phyloP scores from a whole-genome alignment of 2,797 vertebrate species.

The Lacerta viridis region DNA sequence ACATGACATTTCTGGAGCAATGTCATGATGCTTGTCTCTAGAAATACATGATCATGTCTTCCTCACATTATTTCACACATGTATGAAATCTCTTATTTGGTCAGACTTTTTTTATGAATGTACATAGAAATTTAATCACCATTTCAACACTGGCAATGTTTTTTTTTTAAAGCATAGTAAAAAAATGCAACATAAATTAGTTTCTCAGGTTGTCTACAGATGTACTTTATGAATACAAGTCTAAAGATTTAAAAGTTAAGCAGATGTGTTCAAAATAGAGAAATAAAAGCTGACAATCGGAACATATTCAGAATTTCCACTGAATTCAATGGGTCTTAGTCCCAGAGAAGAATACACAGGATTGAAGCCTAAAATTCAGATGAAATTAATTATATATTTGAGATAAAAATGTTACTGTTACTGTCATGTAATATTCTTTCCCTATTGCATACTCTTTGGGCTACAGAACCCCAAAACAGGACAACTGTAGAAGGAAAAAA shows the following conservation, averaged over 20 bases:
- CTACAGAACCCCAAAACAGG: conserved; percentile 26
- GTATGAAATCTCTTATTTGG: conserved; percentile 60
- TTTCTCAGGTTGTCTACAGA: conserved; percentile 55
- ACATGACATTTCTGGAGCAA: conserved; percentile 27
- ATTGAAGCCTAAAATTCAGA: conserved; percentile 27
- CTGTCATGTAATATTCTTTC: conserved; percentile 30
- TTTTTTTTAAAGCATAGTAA: conserved; percentile 23
- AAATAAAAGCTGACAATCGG: conserved; percentile 48
- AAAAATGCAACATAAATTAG: conserved; percentile 38
- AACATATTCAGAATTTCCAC: not conserved
- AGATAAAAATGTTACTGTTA: conserved; percentile 18
- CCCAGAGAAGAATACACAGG: not conserved
- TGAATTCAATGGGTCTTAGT: not conserved
- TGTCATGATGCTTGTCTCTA: conserved; percentile 33
- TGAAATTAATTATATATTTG: conserved; percentile 43
- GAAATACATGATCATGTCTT: conserved; percentile 15
- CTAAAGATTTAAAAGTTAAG: conserved; percentile 43
- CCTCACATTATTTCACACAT: conserved; percentile 10
- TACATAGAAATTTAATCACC: conserved; percentile 39
- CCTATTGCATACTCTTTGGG: conserved; percentile 46
- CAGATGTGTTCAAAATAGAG: conserved; percentile 61
- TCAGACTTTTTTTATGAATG: conserved; percentile 48
- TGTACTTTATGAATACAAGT: conserved; percentile 64
- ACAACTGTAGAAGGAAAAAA: conserved; percentile 34
- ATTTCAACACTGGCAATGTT: conserved; percentile 44